A percentile compares a stretch with the other conserved stretches of the same genome.
These are phyloP conservation scores for Euleptes europaea DNA, from an alignment of 2,113 vertebrate genomes.

Conservation along the genomic window DNA sequence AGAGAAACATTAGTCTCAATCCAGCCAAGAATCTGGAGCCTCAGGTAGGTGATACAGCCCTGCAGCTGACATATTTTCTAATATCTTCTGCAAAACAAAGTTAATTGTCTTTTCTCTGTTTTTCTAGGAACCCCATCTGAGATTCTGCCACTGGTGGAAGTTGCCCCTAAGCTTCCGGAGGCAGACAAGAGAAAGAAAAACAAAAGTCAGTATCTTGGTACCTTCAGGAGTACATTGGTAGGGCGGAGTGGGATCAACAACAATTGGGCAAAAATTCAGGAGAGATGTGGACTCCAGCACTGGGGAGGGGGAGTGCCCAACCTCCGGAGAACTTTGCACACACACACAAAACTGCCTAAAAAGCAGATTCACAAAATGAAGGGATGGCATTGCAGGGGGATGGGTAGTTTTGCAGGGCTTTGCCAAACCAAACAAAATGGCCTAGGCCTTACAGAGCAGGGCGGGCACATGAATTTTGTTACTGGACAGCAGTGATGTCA, in stretches of 20 bases:
- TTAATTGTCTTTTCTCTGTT: not conserved
- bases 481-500: not conserved
- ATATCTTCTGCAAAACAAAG: not conserved
- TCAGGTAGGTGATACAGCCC: not conserved
- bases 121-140: slow-evolving; percentile 84
- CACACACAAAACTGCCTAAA: not conserved
- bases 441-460: not conserved
- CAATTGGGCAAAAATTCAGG: not conserved
- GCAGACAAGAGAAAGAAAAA: slow-evolving; percentile 52
- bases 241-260: not conserved
- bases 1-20: not conserved
- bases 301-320: no score
- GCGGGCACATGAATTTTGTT: no score
- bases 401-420: not conserved
- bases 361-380: not conserved
- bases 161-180: slow-evolving; percentile 67
- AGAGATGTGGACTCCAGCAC: not conserved
- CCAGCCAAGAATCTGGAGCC: not conserved
- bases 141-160: slow-evolving; percentile 86
- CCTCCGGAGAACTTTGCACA: not conserved
- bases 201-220: slow-evolving; percentile 66
- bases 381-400: not conserved
- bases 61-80: not conserved
- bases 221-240: not conserved
- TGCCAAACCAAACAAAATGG: not conserved